Percentiles rank a stretch among this genome's conserved stretches.
Evolutionary conservation across 2,113 vertebrate species (phyloP).

Genomic region (Piprites chloris): DNA sequence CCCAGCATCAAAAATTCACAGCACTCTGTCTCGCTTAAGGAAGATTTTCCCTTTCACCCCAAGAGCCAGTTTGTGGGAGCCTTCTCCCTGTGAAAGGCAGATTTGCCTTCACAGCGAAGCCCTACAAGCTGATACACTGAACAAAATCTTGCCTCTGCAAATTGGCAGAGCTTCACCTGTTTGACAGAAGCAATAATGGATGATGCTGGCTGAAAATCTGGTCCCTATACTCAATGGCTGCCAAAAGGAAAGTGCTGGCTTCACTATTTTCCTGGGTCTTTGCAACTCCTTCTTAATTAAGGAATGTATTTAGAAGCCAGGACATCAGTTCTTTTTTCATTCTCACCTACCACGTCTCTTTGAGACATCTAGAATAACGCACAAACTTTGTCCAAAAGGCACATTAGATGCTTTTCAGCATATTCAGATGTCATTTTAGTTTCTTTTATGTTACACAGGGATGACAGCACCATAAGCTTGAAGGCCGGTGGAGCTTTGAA

Average conservation of each 20-base stretch:
- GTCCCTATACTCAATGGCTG: background rate
- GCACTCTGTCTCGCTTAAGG: background rate
- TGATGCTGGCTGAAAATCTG: background rate
- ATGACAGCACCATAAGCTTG: background rate
- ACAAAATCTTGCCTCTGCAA: background rate
- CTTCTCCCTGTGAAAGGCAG: background rate
- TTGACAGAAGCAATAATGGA: background rate
- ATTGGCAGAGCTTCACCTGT: background rate
- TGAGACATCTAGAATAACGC: background rate
- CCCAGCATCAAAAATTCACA: background rate
- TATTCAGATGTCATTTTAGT: background rate
- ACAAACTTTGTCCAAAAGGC: background rate
- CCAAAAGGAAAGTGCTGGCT: background rate
- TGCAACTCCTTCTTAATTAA: constrained; percentile 4
- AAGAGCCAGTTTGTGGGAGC: background rate
- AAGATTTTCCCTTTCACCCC: background rate
- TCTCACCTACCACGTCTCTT: background rate
- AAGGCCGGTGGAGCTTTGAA: background rate
- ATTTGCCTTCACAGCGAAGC: background rate
- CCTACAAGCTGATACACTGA: background rate
- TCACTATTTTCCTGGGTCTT: background rate
- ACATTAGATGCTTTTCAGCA: background rate
- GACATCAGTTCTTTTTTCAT: background rate
- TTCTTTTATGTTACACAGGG: background rate
- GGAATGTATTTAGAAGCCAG: background rate